phyloP scores from a whole-genome alignment of 2,888 invertebrate genomes.

The Tribolium freemani region DNA sequence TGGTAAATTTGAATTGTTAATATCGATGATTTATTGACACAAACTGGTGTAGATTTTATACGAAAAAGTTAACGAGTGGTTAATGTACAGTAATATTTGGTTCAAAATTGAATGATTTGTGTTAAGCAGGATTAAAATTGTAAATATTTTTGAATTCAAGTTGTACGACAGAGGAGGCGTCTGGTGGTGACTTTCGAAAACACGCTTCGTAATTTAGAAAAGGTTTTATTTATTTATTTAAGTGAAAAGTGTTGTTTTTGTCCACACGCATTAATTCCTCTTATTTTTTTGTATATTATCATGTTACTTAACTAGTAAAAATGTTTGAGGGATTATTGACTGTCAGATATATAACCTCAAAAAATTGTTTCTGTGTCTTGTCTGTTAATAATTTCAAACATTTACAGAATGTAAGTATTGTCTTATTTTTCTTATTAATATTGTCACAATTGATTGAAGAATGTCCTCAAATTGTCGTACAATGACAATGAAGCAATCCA shows the following conservation, averaged over 20 bases:
- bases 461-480: conserved; percentile 57
- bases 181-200: background rate
- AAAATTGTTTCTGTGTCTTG: conserved; percentile 69
- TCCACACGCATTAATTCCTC: background rate
- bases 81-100: background rate
- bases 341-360: conserved; percentile 67
- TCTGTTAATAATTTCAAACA: conserved; percentile 58
- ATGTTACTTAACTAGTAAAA: conserved; percentile 23
- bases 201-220: background rate
- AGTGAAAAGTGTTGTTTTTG: background rate
- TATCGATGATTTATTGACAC: background rate
- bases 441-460: conserved; percentile 49
- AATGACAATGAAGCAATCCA: conserved; percentile 64
- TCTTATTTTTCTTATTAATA: conserved; percentile 40
- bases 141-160: background rate
- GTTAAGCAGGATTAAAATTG: background rate
- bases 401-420: conserved; percentile 59
- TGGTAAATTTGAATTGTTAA: conserved; percentile 18
- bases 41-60: background rate
- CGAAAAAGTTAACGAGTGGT: background rate
- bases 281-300: background rate
- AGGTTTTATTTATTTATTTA: background rate
- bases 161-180: background rate
- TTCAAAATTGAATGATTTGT: too few relatives aligned
- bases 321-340: conserved; percentile 69